phyloP scores from a whole-genome alignment of 1,140 invertebrate genomes.

The Monomorium pharaonis region DNA sequence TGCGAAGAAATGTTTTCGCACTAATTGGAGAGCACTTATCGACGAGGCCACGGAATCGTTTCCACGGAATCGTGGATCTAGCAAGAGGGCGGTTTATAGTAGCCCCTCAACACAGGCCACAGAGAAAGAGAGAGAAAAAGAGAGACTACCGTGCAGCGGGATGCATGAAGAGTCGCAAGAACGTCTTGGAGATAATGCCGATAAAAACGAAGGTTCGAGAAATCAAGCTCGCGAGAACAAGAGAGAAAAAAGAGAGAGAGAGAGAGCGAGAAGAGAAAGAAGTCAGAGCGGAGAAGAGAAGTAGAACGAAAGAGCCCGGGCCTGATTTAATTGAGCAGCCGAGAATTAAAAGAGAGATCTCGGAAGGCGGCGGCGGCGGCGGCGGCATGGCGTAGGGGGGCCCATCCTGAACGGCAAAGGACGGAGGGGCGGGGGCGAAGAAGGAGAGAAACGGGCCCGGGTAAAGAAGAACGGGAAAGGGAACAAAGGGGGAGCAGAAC shows the following conservation, averaged over 20 bases:
- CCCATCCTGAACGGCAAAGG: slow-evolving; percentile 9
- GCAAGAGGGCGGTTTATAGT: slow-evolving; percentile 65
- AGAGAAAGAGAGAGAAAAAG: too few species aligned
- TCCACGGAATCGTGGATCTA: slow-evolving; percentile 83
- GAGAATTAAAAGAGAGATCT: slow-evolving; percentile 75
- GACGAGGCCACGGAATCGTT: slow-evolving; percentile 74
- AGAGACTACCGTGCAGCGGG: slow-evolving; percentile 1
- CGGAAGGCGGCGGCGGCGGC: slow-evolving; percentile 50
- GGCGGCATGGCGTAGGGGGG: slow-evolving; percentile 27
- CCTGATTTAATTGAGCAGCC: slow-evolving; percentile 82
- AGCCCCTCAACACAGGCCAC: slow-evolving; percentile 21
- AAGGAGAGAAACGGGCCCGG: slow-evolving; percentile 49
- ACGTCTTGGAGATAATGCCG: slow-evolving; percentile 79
- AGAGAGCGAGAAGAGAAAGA: background rate
- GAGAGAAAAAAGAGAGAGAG: slow-evolving; percentile 64
- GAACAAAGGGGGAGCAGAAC: slow-evolving; percentile 61
- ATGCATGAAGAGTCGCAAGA: slow-evolving; percentile 80
- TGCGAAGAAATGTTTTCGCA: slow-evolving; percentile 77
- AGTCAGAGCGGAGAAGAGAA: background rate
- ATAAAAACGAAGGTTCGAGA: slow-evolving; percentile 74
- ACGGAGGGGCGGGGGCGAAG: slow-evolving; percentile 44
- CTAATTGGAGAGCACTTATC: slow-evolving; percentile 83
- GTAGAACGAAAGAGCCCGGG: slow-evolving; percentile 63
- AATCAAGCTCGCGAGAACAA: background rate
- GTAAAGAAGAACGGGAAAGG: slow-evolving; percentile 53